Percentiles rank a stretch among this genome's conserved stretches.
Evolutionary conservation across 2,113 vertebrate species (phyloP).

Genomic region (Saccopteryx leptura): DNA sequence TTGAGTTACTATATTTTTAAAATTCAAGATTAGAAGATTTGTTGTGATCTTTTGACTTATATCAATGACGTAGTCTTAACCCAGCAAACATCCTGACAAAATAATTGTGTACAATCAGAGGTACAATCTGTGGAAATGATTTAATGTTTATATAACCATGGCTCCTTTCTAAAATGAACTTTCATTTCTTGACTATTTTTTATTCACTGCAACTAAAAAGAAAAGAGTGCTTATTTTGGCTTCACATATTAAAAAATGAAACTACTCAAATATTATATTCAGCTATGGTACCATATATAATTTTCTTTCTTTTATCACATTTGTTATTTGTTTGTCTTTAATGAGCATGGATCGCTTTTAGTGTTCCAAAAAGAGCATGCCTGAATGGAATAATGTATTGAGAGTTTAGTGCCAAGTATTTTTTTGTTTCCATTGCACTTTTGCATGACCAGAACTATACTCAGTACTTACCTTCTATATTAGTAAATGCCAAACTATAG

Average conservation of each 20-base stretch:
- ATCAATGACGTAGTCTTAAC: neutral
- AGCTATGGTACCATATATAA: neutral
- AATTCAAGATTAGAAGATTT: neutral
- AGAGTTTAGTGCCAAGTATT: neutral
- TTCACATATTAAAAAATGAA: neutral
- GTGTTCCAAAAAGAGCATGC: neutral
- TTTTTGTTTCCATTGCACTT: neutral
- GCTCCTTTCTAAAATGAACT: constrained; percentile 17
- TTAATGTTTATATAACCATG: neutral
- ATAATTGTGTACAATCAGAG: neutral
- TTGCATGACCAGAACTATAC: neutral
- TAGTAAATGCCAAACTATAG: neutral
- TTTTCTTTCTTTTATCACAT: neutral
- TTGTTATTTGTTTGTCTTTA: neutral
- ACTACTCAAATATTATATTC: neutral
- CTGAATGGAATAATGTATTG: neutral
- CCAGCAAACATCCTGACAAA: constrained; percentile 28
- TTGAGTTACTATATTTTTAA: neutral
- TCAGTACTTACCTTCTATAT: neutral
- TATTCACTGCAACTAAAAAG: neutral
- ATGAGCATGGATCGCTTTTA: neutral
- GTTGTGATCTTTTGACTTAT: constrained; percentile 31
- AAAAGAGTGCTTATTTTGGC: neutral
- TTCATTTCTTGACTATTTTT: neutral
- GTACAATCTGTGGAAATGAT: neutral